Evolutionary conservation across 2,797 vertebrate genomes (phyloP), one percentile per base, ranked within the genome.

Genomic region (Sebastes trivittatus): DNA sequence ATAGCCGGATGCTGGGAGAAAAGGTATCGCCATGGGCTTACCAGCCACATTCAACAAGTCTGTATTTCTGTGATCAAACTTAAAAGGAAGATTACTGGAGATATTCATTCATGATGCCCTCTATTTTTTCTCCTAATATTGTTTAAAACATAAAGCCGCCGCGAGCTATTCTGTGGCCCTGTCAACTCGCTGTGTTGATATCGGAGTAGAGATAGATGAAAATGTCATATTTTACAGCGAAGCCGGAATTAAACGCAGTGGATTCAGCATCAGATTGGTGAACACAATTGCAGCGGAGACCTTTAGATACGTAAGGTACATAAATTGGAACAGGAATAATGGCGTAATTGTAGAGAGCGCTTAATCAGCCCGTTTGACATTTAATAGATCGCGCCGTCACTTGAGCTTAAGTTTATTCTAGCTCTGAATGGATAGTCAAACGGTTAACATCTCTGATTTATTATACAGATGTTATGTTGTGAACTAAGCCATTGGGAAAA

Each of bases 361-460:
- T 78, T 86, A 89, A 90, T 91, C 83, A 86, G 78, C 77, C 80
- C 23, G 56, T 88, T 90, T 92, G 89, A 90, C 89, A 91, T 92
- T 93, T 88, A 88, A 88, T 85, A 80, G 80, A 91, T 89, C 52
- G 3, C 79, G 72, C 69, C 32, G 49, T 88, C 87, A 78, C 86
- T 84, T 64, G 16, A 81, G 83, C 79, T 84, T 78, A 75, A 77
- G 83, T 92, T 93, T 91, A 91, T 92, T 92, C 42, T 88, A 84
- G 77, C 82, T 86, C 67, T 91, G 85, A 91, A 91, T 82, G 69
- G 73, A 80, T 76, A 80, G 79, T 86, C 85, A 88, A 86, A 90
- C 36, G 77, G 81, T 88, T 92, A 91, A 93, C 71, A 58, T 82
- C 87, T 84, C 63, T 77, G 70, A 81, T 92, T 89, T 87, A 86